Conservation (phyloP, 2,888 invertebrate genomes). For the Portevinia maculata region DNA sequence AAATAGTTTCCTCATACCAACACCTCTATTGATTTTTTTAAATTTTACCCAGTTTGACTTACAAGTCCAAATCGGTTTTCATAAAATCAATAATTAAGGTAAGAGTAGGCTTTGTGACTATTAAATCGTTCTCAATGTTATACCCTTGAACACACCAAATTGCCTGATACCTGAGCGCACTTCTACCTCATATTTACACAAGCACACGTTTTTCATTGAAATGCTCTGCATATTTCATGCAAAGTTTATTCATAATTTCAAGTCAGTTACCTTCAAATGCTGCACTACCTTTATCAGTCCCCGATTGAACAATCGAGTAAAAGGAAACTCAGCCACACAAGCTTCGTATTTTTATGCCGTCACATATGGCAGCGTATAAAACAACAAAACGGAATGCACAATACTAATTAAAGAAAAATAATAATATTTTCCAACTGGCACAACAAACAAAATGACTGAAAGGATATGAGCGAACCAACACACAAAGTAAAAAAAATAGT, state of each 20-base stretch:
- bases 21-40: no score
- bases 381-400: constrained; percentile 12
- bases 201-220: constrained; percentile 1
- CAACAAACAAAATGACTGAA: constrained; percentile 9
- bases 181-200: neutral
- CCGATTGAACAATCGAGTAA: no score
- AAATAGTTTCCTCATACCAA: no score
- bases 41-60: no score
- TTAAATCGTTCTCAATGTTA: constrained; percentile 4
- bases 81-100: no score
- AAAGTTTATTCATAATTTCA: constrained; percentile 58
- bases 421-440: constrained; percentile 31
- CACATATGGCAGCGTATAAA: constrained; percentile 38
- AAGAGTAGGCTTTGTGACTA: no score
- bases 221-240: constrained; percentile 50
- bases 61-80: no score
- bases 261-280: constrained; percentile 63
- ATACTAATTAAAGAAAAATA: constrained; percentile 56
- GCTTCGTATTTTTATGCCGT: neutral
- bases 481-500: constrained; percentile 47
- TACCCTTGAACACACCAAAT: neutral
- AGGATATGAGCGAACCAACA: constrained; percentile 41
- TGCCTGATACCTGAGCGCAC: neutral
- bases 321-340: neutral
- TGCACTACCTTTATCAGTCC: constrained; percentile 45